Base-by-base conservation (phyloP, 1,140 invertebrate genomes). In the Linepithema humile region DNA sequence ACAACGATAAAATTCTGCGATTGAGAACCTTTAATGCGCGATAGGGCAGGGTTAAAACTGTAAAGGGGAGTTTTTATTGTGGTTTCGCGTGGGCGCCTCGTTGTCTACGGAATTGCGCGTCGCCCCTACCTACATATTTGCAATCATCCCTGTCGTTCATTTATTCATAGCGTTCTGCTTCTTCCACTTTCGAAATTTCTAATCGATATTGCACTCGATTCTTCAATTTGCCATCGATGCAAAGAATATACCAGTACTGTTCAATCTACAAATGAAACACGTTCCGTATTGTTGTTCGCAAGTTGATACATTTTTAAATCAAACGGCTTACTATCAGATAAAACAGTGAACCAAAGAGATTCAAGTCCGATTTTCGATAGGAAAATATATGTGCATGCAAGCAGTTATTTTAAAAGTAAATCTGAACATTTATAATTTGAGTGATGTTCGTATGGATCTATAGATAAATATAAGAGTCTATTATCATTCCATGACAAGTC, bases 31-130 rank as follows among this genome's bases (percentile, higher is more conserved):
- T 15, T 12, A 64, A 67, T 3, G 40, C n/a, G 65, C 15, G 1
- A 23, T 15, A 26, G n/a, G 20, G 23, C 9, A 45, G 23, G 23
- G 23, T 10, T 45, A 48, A 20, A 69, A 32, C 1, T 29, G 23
- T 26, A 32, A 48, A 29, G 15, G 23, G 7, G 26, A 32, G 60
- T n/a, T 40, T 55, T 12, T 15, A n/a, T 55, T 53, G 43, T n/a
- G n/a, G 23, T 45, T 12, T 91, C 86, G 90, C 91, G 91, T 93
- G 91, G 91, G 90, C 91, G 92, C 91, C 92, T 80, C 64, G 72
- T 65, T 89, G 91, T 93, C 92, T 92, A 85, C 89, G 45, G 38
- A 82, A 73, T 62, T 67, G 29, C 50, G 40, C 43, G 62, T 65
- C 48, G 40, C 40, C 60, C 65, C 26, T 74, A 43, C 20, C 9